phyloP scores from a whole-genome alignment of 1,140 invertebrate genomes.

The Diachasmimorpha longicaudata region DNA sequence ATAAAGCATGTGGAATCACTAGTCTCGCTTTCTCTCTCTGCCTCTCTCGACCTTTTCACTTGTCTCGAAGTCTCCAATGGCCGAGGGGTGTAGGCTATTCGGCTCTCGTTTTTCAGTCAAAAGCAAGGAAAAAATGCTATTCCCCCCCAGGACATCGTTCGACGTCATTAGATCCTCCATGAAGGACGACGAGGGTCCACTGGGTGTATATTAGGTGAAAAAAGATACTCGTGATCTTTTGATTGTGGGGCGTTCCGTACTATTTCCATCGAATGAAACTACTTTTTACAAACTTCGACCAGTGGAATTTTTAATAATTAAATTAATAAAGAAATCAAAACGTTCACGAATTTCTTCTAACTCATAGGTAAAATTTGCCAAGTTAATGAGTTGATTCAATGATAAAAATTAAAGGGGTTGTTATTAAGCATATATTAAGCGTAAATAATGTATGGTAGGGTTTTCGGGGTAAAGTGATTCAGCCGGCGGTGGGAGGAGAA shows the following conservation, averaged over 20 bases:
- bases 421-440: too few relatives aligned
- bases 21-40: slow-evolving; percentile 20
- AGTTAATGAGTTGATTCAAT: too few relatives aligned
- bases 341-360: too few relatives aligned
- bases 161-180: slow-evolving; percentile 33
- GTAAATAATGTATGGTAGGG: not conserved
- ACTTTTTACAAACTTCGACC: too few relatives aligned
- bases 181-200: not conserved
- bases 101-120: slow-evolving; percentile 18
- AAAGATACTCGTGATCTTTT: slow-evolving; percentile 17
- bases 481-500: not conserved
- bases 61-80: not conserved
- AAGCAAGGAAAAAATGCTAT: slow-evolving; percentile 24
- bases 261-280: too few relatives aligned
- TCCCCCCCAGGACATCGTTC: slow-evolving; percentile 23
- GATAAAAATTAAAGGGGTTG: too few relatives aligned
- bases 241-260: not conserved
- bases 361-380: too few relatives aligned
- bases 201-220: not conserved
- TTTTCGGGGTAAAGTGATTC: not conserved
- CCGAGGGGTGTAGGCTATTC: not conserved
- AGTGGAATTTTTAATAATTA: too few relatives aligned
- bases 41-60: slow-evolving; percentile 13
- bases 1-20: slow-evolving; percentile 44
- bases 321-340: too few relatives aligned